Evolutionary conservation across 2,888 invertebrate genomes (phyloP), one percentile per base, ranked within the genome.

Genomic region (Amphipoea lucens): DNA sequence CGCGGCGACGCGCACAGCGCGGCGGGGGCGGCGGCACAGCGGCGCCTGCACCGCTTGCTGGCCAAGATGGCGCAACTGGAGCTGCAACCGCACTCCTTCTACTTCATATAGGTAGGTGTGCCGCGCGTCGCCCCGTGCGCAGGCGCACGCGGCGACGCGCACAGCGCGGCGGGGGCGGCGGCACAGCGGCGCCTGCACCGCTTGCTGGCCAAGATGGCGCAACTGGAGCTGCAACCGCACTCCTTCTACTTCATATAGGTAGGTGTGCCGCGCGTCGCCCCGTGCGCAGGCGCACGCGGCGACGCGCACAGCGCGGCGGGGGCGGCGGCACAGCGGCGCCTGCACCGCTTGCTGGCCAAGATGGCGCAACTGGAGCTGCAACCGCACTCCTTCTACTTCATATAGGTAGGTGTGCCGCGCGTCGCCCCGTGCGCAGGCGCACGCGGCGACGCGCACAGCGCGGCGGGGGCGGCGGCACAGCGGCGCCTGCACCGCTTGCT

Each of bases 321-420:
- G 95, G 69, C 96, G 6, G 85, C 98, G 20, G 95, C 96, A 0
- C 12, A 12, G 48, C 48, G 48, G 4, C 4, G 48, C 0, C 48
- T 48, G 12, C 48, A 48, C 48, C 48, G 48, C 12, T 12, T 48
- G 12, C 48, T 48, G 12, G 48, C 48, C 48, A 48, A 48, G 48
- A 48, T 48, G 48, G 48, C 48, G 48, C 48, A 48, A 12, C 48
- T 48, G 12, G 48, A 48, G 48, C 48, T 48, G 48, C 48, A 48
- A 12, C 48, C 48, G 12, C 48, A 48, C 48, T 48, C 12, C 12
- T 48, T 48, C 12, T 48, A 48, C 48, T 48, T n/a, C n/a, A n/a
- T n/a, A n/a, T n/a, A n/a, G n/a, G n/a, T n/a, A n/a, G n/a, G 98
- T 98, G 87, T 99, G 99, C 89, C 98, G 99, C 85, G 99, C 98